These are phyloP conservation scores for Dendroctonus ponderosae DNA, from an alignment of 1,140 invertebrate genomes.

Conservation along the genomic window DNA sequence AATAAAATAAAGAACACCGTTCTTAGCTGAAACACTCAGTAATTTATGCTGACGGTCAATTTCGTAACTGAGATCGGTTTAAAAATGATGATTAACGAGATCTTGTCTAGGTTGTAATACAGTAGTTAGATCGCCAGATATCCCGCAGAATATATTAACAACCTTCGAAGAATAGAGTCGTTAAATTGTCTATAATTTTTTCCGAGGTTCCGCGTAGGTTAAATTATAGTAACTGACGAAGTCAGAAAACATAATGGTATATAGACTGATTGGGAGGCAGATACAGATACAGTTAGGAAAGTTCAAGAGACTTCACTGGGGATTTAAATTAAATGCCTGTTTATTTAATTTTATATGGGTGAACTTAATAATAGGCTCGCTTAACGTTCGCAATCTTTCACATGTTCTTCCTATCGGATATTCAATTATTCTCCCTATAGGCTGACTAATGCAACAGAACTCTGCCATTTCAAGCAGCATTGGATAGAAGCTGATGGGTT, in stretches of 20 bases:
- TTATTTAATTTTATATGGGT: too few relatives aligned
- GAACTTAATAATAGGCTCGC: too few relatives aligned
- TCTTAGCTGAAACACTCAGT: conserved; percentile 4
- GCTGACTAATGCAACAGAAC: too few relatives aligned
- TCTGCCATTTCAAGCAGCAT: too few relatives aligned
- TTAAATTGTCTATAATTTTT: conserved; percentile 33
- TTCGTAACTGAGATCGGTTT: conserved; percentile 25
- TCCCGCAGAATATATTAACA: conserved; percentile 30
- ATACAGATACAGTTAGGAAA: conserved; percentile 18
- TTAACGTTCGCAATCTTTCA: too few relatives aligned
- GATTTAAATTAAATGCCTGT: neutral
- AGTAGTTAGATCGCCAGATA: conserved; percentile 33
- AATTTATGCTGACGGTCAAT: conserved; percentile 29
- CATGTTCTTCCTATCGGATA: too few relatives aligned
- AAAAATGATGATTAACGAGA: conserved; percentile 36
- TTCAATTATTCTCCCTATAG: too few relatives aligned
- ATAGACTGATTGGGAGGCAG: conserved; percentile 13
- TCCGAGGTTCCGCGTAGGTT: conserved; percentile 15
- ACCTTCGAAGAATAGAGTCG: conserved; percentile 35
- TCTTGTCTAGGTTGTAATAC: conserved; percentile 34
- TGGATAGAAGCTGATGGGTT: too few relatives aligned
- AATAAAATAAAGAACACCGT: conserved; percentile 5
- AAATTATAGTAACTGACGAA: conserved; percentile 28
- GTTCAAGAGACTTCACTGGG: conserved; percentile 1
- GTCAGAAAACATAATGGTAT: conserved; percentile 18